Percentiles rank a stretch among this genome's conserved stretches.
Evolutionary conservation across 2,113 vertebrate species (phyloP).

Genomic region (Tricholaema leucomelas): DNA sequence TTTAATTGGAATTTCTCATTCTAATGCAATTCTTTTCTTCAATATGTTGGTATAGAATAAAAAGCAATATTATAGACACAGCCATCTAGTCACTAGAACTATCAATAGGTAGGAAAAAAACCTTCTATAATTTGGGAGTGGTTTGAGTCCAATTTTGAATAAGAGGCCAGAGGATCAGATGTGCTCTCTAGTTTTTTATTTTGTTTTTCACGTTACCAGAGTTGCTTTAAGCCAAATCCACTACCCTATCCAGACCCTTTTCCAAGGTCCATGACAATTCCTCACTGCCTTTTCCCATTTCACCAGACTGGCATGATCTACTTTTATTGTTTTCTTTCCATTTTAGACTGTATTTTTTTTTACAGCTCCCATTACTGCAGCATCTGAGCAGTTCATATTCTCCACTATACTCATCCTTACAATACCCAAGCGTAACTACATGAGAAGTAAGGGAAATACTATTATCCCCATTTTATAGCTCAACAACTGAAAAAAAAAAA

Average conservation of each 20-base stretch:
- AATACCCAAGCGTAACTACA: background rate
- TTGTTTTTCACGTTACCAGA: background rate
- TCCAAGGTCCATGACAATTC: background rate
- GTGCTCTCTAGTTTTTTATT: background rate
- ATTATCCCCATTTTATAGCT: slow-evolving; percentile 11
- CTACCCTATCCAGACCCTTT: background rate
- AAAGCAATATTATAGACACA: background rate
- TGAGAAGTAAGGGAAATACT: background rate
- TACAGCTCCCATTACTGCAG: background rate
- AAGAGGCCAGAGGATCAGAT: background rate
- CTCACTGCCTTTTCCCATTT: background rate
- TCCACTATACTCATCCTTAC: background rate
- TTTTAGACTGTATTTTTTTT: background rate
- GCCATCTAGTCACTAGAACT: background rate
- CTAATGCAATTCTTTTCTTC: background rate
- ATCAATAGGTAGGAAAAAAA: background rate
- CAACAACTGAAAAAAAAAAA: background rate
- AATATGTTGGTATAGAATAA: background rate
- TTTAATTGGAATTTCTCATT: slow-evolving; percentile 1
- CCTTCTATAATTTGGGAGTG: background rate
- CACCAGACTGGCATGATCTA: background rate
- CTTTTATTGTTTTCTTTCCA: background rate
- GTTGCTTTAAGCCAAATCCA: background rate
- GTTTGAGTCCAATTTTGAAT: background rate
- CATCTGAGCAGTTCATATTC: background rate